A percentile compares a stretch with the other conserved stretches of the same genome.
Conservation (phyloP, 1,140 invertebrate genomes). For the Drosophila fuyamai region DNA sequence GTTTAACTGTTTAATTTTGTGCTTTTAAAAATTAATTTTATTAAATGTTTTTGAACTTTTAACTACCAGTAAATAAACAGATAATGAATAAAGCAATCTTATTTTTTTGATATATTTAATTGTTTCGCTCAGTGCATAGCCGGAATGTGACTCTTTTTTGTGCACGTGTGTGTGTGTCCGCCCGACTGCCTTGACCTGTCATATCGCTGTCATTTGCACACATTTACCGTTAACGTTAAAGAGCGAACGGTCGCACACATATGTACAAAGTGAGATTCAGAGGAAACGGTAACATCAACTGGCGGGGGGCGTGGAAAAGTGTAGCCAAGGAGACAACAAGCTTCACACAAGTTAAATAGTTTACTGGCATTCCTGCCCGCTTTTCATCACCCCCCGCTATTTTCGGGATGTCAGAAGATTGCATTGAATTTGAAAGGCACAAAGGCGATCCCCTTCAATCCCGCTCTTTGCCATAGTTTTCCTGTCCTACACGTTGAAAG, state of each 20-base stretch:
- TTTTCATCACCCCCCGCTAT: background rate
- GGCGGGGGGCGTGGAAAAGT: conserved; percentile 1
- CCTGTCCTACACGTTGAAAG: background rate
- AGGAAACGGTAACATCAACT: conserved; percentile 5
- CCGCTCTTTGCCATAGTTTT: background rate
- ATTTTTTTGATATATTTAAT: background rate
- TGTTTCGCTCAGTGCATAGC: conserved; percentile 12
- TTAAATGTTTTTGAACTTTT: no score
- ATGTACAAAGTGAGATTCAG: conserved; percentile 5
- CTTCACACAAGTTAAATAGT: conserved; percentile 62
- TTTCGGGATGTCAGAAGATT: conserved; percentile 40
- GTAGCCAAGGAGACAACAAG: conserved; percentile 63
- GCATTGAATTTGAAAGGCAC: conserved; percentile 75
- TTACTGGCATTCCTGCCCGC: conserved; percentile 21
- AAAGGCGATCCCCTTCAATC: conserved; percentile 16
- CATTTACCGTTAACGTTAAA: conserved; percentile 76
- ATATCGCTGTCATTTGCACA: conserved; percentile 79
- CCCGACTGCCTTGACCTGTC: conserved; percentile 65
- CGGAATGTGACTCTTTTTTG: conserved; percentile 1
- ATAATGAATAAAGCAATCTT: background rate
- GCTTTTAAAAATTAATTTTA: no score
- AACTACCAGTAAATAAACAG: background rate
- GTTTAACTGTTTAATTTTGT: no score
- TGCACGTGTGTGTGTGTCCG: conserved; percentile 10
- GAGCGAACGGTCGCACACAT: conserved; percentile 31